Conservation (phyloP, 2,113 vertebrate genomes). For the Abramis brama region DNA sequence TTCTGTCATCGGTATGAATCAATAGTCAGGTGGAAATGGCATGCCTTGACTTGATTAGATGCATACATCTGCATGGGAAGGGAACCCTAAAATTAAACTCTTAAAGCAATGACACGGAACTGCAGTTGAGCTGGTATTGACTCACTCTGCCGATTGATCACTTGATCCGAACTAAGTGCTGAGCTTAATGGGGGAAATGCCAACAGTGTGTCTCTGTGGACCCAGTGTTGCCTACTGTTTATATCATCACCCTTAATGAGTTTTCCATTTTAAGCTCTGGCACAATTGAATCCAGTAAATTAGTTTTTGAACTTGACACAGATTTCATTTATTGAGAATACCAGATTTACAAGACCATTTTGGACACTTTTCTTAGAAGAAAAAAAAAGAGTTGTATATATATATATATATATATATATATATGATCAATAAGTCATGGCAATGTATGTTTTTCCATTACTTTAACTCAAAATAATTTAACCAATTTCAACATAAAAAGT, state of each 20-base stretch:
- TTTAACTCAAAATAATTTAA: too few species aligned
- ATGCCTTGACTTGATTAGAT: not conserved
- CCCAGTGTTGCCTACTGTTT: constrained; percentile 4
- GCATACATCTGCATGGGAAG: not conserved
- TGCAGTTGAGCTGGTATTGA: constrained; percentile 1
- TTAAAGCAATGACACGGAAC: not conserved
- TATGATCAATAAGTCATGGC: too few species aligned
- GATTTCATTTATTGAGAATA: constrained; percentile 17
- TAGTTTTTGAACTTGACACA: constrained; percentile 32
- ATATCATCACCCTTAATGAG: constrained; percentile 48
- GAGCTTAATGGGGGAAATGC: constrained; percentile 6
- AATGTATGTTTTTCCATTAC: too few species aligned
- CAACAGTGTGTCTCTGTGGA: constrained; percentile 5
- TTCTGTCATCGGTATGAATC: not conserved
- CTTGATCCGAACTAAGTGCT: constrained; percentile 1
- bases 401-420: too few species aligned
- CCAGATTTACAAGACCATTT: not conserved
- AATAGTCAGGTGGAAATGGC: not conserved
- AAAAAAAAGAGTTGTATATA: too few species aligned
- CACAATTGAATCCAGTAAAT: constrained; percentile 23
- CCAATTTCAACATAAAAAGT: too few species aligned
- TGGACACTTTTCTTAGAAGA: not conserved
- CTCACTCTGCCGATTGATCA: not conserved
- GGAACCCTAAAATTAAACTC: not conserved
- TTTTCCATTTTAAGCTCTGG: constrained; percentile 48